Evolutionary conservation across 2,113 vertebrate genomes (phyloP).

Genomic region (Mungos mungo): DNA sequence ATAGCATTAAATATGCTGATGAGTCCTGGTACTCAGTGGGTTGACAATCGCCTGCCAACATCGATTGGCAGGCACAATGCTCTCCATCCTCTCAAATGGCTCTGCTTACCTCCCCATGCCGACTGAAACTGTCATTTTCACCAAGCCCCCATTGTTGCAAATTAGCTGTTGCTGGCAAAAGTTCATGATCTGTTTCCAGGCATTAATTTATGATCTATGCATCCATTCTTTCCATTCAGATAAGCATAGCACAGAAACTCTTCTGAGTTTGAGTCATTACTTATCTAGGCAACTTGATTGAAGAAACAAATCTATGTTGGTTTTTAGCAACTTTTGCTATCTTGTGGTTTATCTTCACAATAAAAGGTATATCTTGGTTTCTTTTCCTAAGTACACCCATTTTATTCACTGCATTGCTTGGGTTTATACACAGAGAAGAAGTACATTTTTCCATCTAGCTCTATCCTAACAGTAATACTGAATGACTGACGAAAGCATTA

Average conservation of each 20-base stretch:
- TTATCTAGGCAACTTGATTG: conserved; percentile 54
- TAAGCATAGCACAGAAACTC: not conserved
- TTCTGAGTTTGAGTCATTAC: conserved; percentile 48
- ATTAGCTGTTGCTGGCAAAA: conserved; percentile 72
- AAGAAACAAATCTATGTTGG: not conserved
- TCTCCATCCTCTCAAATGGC: conserved; percentile 14
- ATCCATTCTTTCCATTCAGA: conserved; percentile 69
- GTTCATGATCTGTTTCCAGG: conserved; percentile 70
- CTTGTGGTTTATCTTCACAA: not conserved
- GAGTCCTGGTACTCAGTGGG: not conserved
- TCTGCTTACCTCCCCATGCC: not conserved
- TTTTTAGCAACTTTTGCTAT: conserved; percentile 10
- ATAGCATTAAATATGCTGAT: conserved; percentile 8
- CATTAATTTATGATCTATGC: conserved; percentile 73
- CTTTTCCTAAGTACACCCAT: not conserved
- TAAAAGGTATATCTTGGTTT: not conserved
- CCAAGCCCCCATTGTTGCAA: conserved; percentile 58
- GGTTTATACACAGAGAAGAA: not conserved
- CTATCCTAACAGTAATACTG: not conserved
- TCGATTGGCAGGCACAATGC: not conserved
- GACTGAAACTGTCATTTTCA: conserved; percentile 61
- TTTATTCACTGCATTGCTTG: not conserved
- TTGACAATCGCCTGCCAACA: conserved; percentile 20
- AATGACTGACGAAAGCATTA: not conserved
- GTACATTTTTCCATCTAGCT: not conserved